These are phyloP conservation scores for Potamarius usumacintae DNA, from an alignment of 2,113 vertebrate species.

Conservation along the genomic window DNA sequence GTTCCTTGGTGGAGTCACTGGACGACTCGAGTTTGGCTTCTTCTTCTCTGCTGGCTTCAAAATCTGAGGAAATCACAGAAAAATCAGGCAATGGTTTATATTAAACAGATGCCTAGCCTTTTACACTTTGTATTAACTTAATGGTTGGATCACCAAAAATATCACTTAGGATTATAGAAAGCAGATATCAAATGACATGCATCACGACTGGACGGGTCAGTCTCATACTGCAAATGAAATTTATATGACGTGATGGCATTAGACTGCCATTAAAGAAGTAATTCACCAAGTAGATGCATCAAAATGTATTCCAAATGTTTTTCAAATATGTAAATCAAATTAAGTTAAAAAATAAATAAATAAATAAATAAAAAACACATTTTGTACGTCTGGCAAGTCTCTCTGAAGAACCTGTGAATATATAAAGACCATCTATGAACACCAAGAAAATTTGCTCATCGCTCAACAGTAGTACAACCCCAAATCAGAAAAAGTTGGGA, in stretches of 20 bases:
- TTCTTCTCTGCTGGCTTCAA: constrained; percentile 98
- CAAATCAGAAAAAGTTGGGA: too few species aligned
- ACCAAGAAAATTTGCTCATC: neutral
- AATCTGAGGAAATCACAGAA: constrained; percentile 74
- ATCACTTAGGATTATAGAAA: neutral
- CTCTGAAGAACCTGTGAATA: neutral
- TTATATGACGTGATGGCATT: neutral
- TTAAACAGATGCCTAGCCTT: neutral
- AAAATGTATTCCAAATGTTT: neutral
- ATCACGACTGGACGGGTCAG: neutral
- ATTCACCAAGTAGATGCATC: neutral
- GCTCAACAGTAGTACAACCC: neutral
- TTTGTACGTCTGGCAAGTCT: too few species aligned
- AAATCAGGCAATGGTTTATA: constrained; percentile 16
- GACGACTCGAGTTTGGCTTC: constrained; percentile 95
- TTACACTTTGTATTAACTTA: neutral
- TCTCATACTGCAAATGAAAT: neutral
- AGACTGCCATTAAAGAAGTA: neutral
- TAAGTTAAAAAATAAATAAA: too few species aligned
- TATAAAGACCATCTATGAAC: neutral
- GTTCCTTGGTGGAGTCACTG: constrained; percentile 93
- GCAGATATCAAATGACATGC: neutral
- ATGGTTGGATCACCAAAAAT: too few species aligned
- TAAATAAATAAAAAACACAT: too few species aligned
- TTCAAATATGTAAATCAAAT: too few species aligned